These are phyloP conservation scores for Amblyraja radiata DNA, from an alignment of 2,797 vertebrate species.

Conservation along the genomic window DNA sequence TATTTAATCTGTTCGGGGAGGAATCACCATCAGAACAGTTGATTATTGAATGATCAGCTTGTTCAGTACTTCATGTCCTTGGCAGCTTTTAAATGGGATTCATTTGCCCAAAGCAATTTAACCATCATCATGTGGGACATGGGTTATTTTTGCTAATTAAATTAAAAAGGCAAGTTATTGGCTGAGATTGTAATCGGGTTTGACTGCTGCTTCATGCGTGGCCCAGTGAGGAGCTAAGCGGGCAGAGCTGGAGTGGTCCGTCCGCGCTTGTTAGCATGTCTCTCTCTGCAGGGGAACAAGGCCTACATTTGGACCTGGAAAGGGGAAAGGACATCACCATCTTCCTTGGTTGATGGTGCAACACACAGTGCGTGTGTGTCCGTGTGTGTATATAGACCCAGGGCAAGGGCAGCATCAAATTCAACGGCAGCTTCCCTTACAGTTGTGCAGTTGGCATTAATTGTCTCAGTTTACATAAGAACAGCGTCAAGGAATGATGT, in stretches of 20 bases:
- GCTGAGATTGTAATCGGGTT: conserved; percentile 30
- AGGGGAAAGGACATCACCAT: not conserved
- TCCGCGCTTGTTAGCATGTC: not conserved
- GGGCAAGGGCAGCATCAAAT: not conserved
- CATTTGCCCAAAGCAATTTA: conserved; percentile 26
- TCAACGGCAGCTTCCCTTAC: not conserved
- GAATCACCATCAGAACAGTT: not conserved
- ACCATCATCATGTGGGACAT: conserved; percentile 16
- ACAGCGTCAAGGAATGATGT: not conserved
- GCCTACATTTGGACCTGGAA: not conserved
- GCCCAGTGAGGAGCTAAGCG: not conserved
- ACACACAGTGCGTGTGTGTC: not conserved
- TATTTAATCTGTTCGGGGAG: not conserved
- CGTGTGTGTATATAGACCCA: not conserved
- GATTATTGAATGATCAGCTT: conserved; percentile 20
- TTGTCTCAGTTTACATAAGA: not conserved
- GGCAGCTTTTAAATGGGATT: conserved; percentile 22
- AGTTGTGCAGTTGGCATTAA: not conserved
- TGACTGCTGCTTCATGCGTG: conserved; percentile 4
- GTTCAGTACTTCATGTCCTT: conserved; percentile 29
- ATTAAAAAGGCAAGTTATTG: conserved; percentile 28
- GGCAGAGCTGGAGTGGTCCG: not conserved
- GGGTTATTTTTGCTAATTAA: conserved; percentile 36
- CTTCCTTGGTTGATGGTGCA: not conserved
- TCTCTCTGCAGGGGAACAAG: not conserved